Conservation (phyloP, 2,797 vertebrate genomes). For the Sebastes trivittatus region DNA sequence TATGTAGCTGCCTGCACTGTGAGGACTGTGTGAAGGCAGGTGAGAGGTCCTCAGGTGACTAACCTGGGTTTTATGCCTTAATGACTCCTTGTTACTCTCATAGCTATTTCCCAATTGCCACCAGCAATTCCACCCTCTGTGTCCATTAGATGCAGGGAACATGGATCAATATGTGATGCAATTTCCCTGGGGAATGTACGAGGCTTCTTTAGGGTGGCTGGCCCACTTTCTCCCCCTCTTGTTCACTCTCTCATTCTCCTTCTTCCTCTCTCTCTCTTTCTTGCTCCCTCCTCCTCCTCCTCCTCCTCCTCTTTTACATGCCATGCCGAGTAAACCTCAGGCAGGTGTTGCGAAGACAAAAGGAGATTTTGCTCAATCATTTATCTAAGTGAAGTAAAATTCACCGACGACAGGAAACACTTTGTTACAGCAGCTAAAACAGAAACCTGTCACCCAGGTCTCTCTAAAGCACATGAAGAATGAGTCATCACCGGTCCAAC, state of each 20-base stretch:
- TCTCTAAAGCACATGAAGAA: slow-evolving; percentile 44
- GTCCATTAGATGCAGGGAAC: slow-evolving; percentile 74
- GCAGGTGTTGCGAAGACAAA: slow-evolving; percentile 41
- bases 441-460: slow-evolving; percentile 62
- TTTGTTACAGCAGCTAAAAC: slow-evolving; percentile 51
- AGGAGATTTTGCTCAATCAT: slow-evolving; percentile 45
- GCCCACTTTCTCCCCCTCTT: slow-evolving; percentile 29
- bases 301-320: slow-evolving; percentile 5
- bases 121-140: slow-evolving; percentile 65
- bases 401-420: slow-evolving; percentile 42
- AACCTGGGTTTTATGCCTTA: slow-evolving; percentile 76
- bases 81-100: slow-evolving; percentile 80
- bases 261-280: not conserved
- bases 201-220: slow-evolving; percentile 56
- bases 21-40: slow-evolving; percentile 49
- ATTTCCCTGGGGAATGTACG: slow-evolving; percentile 66
- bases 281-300: not conserved
- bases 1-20: slow-evolving; percentile 6
- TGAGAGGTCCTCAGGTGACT: slow-evolving; percentile 73
- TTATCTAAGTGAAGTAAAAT: slow-evolving; percentile 49
- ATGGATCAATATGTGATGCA: slow-evolving; percentile 77
- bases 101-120: slow-evolving; percentile 77
- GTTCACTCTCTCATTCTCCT: not conserved
- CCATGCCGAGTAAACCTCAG: slow-evolving; percentile 39
- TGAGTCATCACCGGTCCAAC: slow-evolving; percentile 68